phyloP scores from a whole-genome alignment of 1,140 invertebrate genomes.

The Apis laboriosa region DNA sequence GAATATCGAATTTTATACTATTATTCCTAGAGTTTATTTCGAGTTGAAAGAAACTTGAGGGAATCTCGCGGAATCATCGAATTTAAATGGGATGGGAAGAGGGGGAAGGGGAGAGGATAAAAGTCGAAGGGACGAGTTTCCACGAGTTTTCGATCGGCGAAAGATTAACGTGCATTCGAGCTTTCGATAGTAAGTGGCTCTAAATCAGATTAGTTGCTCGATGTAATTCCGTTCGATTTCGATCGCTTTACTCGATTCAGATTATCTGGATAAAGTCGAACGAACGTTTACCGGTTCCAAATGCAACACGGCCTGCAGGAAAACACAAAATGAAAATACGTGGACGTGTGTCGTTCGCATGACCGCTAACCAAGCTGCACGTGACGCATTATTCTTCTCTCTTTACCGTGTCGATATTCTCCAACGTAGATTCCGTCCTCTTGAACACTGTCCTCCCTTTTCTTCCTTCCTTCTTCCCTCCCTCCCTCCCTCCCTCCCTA shows the following conservation, averaged over 20 bases:
- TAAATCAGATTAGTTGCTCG: conserved; percentile 34
- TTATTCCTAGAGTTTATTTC: no score
- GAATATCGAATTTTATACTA: no score
- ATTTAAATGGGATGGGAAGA: no score
- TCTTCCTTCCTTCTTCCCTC: background rate
- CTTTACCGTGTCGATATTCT: background rate
- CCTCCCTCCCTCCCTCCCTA: no score
- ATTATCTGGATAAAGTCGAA: conserved; percentile 40
- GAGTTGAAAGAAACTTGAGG: no score
- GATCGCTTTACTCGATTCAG: conserved; percentile 25
- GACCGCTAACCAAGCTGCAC: background rate
- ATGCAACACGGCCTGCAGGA: no score
- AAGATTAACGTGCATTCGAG: conserved; percentile 24
- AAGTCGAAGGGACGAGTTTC: background rate
- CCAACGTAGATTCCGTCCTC: background rate
- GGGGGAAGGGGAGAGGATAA: background rate
- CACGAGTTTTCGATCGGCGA: background rate
- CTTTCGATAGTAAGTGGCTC: conserved; percentile 1
- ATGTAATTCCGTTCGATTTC: conserved; percentile 36
- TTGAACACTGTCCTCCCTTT: background rate
- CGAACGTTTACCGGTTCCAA: background rate
- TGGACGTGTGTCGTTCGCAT: conserved; percentile 1
- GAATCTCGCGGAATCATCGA: no score
- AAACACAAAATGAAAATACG: conserved; percentile 1
- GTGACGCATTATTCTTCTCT: background rate